Evolutionary conservation across 1,140 invertebrate genomes (phyloP).

Genomic region (Microplitis demolitor): DNA sequence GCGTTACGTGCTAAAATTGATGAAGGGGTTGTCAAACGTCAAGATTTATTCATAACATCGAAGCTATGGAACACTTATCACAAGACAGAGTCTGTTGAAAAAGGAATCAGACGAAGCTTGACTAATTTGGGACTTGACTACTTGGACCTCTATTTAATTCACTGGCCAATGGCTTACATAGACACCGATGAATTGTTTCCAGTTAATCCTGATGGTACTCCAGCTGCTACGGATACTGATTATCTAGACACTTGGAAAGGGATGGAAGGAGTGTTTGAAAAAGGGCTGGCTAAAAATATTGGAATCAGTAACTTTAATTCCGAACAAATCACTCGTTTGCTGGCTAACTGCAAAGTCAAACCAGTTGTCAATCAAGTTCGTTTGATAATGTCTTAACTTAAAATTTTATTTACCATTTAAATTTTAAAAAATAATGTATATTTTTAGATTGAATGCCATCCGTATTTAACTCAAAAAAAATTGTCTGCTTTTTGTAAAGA

Average conservation of each 20-base stretch:
- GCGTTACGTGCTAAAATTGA: constrained; percentile 76
- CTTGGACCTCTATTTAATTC: constrained; percentile 78
- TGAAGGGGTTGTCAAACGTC: constrained; percentile 75
- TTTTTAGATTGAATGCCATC: constrained; percentile 71
- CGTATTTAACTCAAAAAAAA: constrained; percentile 72
- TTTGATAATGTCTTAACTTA: not conserved
- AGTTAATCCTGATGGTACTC: constrained; percentile 53
- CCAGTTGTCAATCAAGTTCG: constrained; percentile 78
- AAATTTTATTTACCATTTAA: too few relatives aligned
- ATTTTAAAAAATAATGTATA: constrained; percentile 1
- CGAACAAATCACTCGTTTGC: constrained; percentile 74
- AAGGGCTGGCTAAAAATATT: constrained; percentile 76
- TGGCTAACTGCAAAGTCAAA: constrained; percentile 70
- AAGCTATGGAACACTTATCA: constrained; percentile 67
- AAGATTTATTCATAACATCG: constrained; percentile 74
- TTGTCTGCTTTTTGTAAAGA: constrained; percentile 69
- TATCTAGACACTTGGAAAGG: constrained; percentile 75
- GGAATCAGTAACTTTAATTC: constrained; percentile 90
- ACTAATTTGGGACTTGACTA: constrained; percentile 72
- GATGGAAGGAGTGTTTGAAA: constrained; percentile 73
- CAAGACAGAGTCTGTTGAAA: constrained; percentile 55
- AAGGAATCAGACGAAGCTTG: constrained; percentile 65
- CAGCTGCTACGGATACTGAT: constrained; percentile 61
- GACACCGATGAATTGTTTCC: constrained; percentile 57
- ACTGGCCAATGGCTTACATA: constrained; percentile 75